A percentile compares a stretch with the other conserved stretches of the same genome.
Conservation (phyloP, 2,113 vertebrate species). For the Myodes glareolus region DNA sequence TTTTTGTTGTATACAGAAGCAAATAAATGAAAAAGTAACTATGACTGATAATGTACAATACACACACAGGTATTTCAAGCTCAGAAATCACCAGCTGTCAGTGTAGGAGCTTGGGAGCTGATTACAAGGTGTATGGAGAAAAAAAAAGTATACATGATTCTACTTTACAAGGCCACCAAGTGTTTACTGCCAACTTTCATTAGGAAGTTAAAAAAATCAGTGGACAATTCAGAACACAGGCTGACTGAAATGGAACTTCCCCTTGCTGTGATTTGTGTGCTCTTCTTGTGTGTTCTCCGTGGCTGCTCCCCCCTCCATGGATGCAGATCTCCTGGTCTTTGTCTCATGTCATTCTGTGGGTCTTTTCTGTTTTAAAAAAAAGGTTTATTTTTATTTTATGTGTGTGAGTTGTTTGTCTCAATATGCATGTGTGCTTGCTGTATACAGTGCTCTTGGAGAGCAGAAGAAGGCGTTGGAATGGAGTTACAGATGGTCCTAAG, state of each 20-base stretch:
- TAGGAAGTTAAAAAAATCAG: not conserved
- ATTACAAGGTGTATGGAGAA: not conserved
- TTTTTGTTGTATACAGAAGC: not conserved
- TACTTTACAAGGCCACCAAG: not conserved
- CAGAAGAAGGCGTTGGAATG: not conserved
- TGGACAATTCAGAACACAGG: not conserved
- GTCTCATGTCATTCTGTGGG: not conserved
- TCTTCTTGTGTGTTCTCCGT: not conserved
- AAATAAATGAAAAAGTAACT: not conserved
- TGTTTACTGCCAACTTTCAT: not conserved
- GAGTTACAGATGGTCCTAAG: too few relatives aligned
- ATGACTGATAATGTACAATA: not conserved
- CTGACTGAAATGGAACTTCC: not conserved
- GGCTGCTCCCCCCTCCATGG: not conserved
- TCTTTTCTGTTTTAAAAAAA: not conserved
- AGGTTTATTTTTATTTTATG: too few relatives aligned
- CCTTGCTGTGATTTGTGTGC: not conserved
- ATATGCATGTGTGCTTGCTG: not conserved
- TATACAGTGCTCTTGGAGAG: not conserved
- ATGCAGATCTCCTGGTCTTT: not conserved
- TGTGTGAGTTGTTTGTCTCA: not conserved
- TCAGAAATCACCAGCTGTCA: not conserved
- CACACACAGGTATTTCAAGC: not conserved
- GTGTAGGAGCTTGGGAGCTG: not conserved
- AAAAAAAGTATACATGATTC: not conserved